Base-by-base conservation (phyloP, 2,888 invertebrate species). In the Mycalesis mineus region DNA sequence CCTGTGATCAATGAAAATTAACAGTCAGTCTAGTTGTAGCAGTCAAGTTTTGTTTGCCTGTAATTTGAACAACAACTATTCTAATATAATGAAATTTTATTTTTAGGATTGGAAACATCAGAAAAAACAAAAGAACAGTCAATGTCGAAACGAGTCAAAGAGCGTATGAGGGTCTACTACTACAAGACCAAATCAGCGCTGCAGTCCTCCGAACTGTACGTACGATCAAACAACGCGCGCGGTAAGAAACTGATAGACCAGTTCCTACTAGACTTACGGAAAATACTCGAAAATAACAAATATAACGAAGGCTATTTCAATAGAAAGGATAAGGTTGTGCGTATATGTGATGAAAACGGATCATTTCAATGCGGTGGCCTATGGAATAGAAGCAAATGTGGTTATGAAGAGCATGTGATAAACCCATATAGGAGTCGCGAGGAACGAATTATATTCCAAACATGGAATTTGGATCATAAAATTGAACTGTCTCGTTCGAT, bases 391-490 rank as follows among this genome's bases (percentile, higher is more conserved):
- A 80, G 88, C 11, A 78, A 78, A 29, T 95, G 95, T 71, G 73
- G 82, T 5, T 94, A 94, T 70, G 84, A 84, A 39, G 90, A 91
- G 49, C 96, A 97, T 77, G 80, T 84, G 42, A 96, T 97, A 60
- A 97, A 97, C 80, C 97, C 97, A 0, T 97, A 97, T 75, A 91
- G 92, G 52, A 95, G 94, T 65, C 92, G 93, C 41, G 96, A 96
- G 75, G 94, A 94, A 72, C 90, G 96, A 15, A 93, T 96, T 65
- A 88, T 97, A 58, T 97, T 97, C 80, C 96, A 96, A 73, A 96
- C 96, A 0, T 97, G 97, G 96, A 97, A 97, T 87, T 90, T 97
- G 54, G 97, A 97, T 85, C 97, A 97, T 80, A 93, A 93, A 74
- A 92, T 95, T 64, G 96, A 97, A 76, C 83, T 96, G 13, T 93